Base-by-base conservation (phyloP, 2,797 vertebrate genomes). In the Platalea minor region DNA sequence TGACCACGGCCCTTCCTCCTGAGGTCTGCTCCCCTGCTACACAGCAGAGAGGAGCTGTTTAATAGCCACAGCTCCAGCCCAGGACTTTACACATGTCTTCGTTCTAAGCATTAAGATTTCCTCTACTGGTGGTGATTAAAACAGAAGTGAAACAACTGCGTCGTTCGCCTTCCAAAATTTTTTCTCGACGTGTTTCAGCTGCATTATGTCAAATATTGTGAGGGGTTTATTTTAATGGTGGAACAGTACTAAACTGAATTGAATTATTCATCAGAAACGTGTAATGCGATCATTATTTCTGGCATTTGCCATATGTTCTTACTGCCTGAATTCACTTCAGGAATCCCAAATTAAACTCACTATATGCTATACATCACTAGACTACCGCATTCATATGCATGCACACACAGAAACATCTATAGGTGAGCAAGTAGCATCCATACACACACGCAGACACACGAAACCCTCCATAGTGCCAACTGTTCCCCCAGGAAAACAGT, bases 261-360 rank as follows among this genome's bases (percentile, higher is more conserved):
- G 95, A 97, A 98, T 97, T 95, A 97, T 97, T 97, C 97, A 97
- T 95, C 96, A 97, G 91, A 56, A 96, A 82, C 3, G 28, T 65
- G 96, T 57, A 90, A 95, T 2, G 86, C 1, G 53, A 96, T 95
- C 94, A 41, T 92, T 96, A 92, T 94, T 97, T 67, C 92, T 97
- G 95, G 96, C 89, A 24, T 78, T 65, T 53, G 85, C 90, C 78
- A 64, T 77, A 70, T 59, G 95, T 92, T 96, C 91, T 93, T 63
- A 31, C 85, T 57, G 84, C 91, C 76, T 95, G 65, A 26, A 51
- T 19, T 96, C 95, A 74, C 94, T 88, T 61, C 88, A 94, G 93
- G 81, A 83, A 95, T 94, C 95, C 92, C 97, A 87, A 69, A 92
- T 89, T 43, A 59, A 81, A 64, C 81, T 83, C 94, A 24, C 68